Evolutionary conservation across 2,888 invertebrate genomes (phyloP).

Genomic region (Dendrolimus pini): DNA sequence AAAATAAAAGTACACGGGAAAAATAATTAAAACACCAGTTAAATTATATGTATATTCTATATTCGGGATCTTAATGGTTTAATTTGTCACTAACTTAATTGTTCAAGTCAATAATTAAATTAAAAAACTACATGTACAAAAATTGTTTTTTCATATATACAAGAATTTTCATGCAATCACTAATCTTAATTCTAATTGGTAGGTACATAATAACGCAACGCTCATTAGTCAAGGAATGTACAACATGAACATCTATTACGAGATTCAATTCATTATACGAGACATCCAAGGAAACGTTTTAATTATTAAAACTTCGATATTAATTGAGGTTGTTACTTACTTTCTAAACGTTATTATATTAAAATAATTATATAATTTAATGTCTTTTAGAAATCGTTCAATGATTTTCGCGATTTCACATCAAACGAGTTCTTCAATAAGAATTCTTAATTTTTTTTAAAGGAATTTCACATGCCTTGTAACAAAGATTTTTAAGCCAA

Average conservation of each 20-base stretch:
- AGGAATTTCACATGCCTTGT: neutral
- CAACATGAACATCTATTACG: conserved; percentile 43
- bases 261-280: conserved; percentile 33
- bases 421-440: conserved; percentile 3
- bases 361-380: conserved; percentile 27
- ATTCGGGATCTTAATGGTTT: conserved; percentile 68
- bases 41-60: conserved; percentile 55
- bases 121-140: conserved; percentile 73
- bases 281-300: conserved; percentile 35
- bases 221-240: conserved; percentile 47
- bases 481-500: neutral
- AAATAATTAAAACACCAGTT: conserved; percentile 21
- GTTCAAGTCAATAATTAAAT: conserved; percentile 60
- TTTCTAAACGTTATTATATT: conserved; percentile 32
- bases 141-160: conserved; percentile 66
- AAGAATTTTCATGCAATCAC: conserved; percentile 55
- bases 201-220: conserved; percentile 44
- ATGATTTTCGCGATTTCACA: conserved; percentile 28
- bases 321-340: conserved; percentile 18
- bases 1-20: no score
- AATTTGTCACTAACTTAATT: conserved; percentile 64
- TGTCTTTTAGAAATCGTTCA: conserved; percentile 30
- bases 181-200: conserved; percentile 55
- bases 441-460: neutral
- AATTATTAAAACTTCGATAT: conserved; percentile 23